Percentiles rank a stretch among this genome's conserved stretches.
These are phyloP conservation scores for Brachyptera putata DNA, from an alignment of 2,888 invertebrate species.

Conservation along the genomic window DNA sequence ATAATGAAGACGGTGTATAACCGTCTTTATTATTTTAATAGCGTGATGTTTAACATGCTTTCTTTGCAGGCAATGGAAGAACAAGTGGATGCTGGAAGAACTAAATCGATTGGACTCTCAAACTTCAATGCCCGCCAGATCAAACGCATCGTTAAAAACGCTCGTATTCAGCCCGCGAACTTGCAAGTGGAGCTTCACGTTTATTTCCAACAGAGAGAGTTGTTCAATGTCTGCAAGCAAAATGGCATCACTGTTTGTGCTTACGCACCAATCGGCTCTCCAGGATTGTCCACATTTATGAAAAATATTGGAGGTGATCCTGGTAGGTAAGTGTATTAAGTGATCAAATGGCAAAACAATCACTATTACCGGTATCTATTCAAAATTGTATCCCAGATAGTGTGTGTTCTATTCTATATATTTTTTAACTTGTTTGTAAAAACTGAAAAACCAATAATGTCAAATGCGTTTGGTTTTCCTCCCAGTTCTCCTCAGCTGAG, in stretches of 20 bases:
- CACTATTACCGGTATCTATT: neutral
- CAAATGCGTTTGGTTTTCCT: neutral
- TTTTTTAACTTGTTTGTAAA: neutral
- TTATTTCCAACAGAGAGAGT: conserved; percentile 44
- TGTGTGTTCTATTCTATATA: neutral
- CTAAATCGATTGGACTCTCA: conserved; percentile 78
- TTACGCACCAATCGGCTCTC: conserved; percentile 38
- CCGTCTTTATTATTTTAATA: too few relatives aligned
- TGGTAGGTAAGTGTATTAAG: conserved; percentile 6
- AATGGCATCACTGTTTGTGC: conserved; percentile 39
- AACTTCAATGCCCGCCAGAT: conserved; percentile 77
- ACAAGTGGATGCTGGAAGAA: conserved; percentile 61
- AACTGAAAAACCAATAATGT: neutral
- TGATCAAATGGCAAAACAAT: neutral
- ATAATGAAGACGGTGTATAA: too few relatives aligned
- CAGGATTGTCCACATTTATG: conserved; percentile 30
- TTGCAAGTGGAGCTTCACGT: conserved; percentile 53
- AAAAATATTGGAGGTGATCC: conserved; percentile 17
- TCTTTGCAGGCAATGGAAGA: conserved; percentile 63
- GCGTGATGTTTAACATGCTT: too few relatives aligned
- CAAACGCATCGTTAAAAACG: conserved; percentile 55
- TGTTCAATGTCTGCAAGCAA: conserved; percentile 41
- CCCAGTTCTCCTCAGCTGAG: conserved; percentile 22
- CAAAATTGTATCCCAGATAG: neutral
- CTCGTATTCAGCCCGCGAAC: conserved; percentile 59